Evolutionary conservation across 2,113 vertebrate species (phyloP).

Genomic region (Asarcornis scutulata): DNA sequence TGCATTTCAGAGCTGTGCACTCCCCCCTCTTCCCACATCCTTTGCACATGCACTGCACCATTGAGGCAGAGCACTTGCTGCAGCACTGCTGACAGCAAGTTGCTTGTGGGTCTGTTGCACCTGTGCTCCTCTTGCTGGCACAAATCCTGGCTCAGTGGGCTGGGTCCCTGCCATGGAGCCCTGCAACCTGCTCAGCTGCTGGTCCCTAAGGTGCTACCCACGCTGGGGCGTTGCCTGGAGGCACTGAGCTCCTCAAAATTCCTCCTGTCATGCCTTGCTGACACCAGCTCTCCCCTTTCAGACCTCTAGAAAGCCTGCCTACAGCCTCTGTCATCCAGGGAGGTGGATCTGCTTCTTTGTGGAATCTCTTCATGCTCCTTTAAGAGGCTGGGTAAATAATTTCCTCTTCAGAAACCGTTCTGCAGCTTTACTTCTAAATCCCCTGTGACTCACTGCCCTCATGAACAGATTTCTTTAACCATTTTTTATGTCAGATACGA

Average conservation of each 20-base stretch:
- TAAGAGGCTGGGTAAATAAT: background rate
- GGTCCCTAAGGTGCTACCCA: background rate
- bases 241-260: background rate
- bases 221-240: background rate
- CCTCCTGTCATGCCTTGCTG: no score
- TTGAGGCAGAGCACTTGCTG: background rate
- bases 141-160: background rate
- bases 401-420: background rate
- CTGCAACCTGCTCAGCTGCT: rapidly evolving
- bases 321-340: background rate
- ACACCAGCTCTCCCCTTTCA: background rate
- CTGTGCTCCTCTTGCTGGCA: rapidly evolving
- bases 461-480: background rate
- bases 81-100: background rate
- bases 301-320: background rate
- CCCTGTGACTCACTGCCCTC: background rate
- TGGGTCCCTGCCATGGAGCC: background rate
- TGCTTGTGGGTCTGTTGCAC: background rate
- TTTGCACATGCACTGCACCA: rapidly evolving
- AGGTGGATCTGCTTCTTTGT: background rate
- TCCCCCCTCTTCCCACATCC: no score
- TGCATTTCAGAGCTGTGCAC: background rate
- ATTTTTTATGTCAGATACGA: background rate
- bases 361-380: background rate
- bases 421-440: background rate